phyloP scores from a whole-genome alignment of 2,888 invertebrate species.

The Tigriopus californicus region DNA sequence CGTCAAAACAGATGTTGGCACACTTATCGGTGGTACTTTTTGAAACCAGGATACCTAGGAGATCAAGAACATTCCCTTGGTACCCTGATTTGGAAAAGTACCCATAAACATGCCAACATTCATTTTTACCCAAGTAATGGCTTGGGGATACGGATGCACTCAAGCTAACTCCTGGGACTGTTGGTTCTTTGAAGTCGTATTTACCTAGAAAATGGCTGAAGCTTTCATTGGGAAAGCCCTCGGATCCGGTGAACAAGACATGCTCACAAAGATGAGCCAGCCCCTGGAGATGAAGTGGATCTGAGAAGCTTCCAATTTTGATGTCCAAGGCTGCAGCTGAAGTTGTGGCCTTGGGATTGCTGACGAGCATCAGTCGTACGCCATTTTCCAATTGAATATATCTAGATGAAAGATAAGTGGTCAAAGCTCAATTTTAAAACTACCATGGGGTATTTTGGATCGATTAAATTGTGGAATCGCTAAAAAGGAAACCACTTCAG shows the following conservation, averaged over 20 bases:
- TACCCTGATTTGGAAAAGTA: too few relatives aligned
- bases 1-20: too few relatives aligned
- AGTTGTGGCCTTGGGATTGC: not conserved
- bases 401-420: not conserved
- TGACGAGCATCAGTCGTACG: not conserved
- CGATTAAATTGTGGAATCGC: too few relatives aligned
- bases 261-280: constrained; percentile 14
- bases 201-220: not conserved
- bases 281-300: constrained; percentile 11
- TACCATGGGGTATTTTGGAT: too few relatives aligned
- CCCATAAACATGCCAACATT: too few relatives aligned
- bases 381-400: constrained; percentile 8
- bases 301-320: constrained; percentile 10
- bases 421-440: too few relatives aligned
- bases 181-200: not conserved
- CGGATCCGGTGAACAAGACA: constrained; percentile 13
- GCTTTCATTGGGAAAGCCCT: constrained; percentile 8
- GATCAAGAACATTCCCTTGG: too few relatives aligned
- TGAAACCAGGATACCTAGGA: too few relatives aligned
- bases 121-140: too few relatives aligned
- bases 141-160: too few relatives aligned
- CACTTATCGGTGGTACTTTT: too few relatives aligned
- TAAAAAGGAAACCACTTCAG: too few relatives aligned
- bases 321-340: constrained; percentile 8
- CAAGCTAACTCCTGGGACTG: not conserved